phyloP scores from a whole-genome alignment of 2,113 vertebrate species.

The Callopanchax toddi region DNA sequence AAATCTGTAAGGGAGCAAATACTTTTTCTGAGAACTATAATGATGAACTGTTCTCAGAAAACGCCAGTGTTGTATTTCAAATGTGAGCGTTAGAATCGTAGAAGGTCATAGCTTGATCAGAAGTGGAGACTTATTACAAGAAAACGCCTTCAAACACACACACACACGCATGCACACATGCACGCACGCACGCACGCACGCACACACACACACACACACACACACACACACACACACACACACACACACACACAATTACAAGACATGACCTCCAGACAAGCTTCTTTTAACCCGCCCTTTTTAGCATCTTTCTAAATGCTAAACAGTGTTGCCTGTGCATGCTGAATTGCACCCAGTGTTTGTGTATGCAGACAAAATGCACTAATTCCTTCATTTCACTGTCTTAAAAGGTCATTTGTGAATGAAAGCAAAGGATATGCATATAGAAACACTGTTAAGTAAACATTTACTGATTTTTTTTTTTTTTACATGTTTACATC shows the following conservation, averaged over 20 bases:
- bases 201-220: too few relatives aligned
- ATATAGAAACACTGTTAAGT: too few relatives aligned
- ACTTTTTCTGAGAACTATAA: too few relatives aligned
- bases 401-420: slow-evolving; percentile 65
- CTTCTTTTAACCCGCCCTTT: slow-evolving; percentile 4
- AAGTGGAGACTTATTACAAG: slow-evolving; percentile 48
- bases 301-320: slow-evolving; percentile 77
- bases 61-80: slow-evolving; percentile 17
- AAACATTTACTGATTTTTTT: too few relatives aligned
- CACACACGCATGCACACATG: too few relatives aligned
- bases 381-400: slow-evolving; percentile 51
- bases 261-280: slow-evolving; percentile 66
- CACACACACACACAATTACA: slow-evolving; percentile 20
- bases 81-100: slow-evolving; percentile 35
- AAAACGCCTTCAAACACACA: slow-evolving; percentile 39
- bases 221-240: too few relatives aligned
- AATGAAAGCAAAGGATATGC: slow-evolving; percentile 1
- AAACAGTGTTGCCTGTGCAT: slow-evolving; percentile 68
- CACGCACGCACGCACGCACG: too few relatives aligned
- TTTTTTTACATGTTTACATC: too few relatives aligned
- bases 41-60: slow-evolving; percentile 23
- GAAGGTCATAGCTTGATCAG: slow-evolving; percentile 64
- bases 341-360: slow-evolving; percentile 58
- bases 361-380: slow-evolving; percentile 69
- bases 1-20: too few relatives aligned